Evolutionary conservation across 2,113 vertebrate species (phyloP).

Genomic region (Rhinolophus sinicus): DNA sequence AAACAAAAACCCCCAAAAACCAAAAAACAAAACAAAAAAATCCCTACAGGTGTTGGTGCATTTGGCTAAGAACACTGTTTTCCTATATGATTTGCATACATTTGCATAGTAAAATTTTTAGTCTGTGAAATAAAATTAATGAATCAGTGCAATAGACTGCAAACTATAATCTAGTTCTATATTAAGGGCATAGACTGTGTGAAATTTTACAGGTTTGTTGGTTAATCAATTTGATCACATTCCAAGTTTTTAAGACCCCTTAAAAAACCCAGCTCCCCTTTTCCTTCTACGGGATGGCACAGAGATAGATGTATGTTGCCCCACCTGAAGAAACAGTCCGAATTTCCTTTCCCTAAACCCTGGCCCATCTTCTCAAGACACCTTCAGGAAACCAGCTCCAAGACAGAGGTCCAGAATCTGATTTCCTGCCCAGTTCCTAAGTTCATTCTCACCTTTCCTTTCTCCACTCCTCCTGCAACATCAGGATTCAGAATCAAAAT

Average conservation of each 20-base stretch:
- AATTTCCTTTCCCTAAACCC: not conserved
- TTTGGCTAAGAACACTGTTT: conserved; percentile 42
- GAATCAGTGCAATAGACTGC: conserved; percentile 48
- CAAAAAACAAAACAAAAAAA: not conserved
- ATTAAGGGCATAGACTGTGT: not conserved
- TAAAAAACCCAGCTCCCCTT: not conserved
- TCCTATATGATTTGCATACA: conserved; percentile 42
- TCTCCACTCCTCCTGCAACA: not conserved
- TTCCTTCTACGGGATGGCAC: not conserved
- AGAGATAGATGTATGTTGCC: not conserved
- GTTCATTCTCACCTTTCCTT: not conserved
- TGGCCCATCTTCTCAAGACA: not conserved
- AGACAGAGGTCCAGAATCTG: not conserved
- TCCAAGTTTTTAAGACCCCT: not conserved
- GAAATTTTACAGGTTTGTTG: conserved; percentile 26
- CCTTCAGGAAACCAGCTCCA: not conserved
- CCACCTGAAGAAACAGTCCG: not conserved
- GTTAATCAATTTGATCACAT: conserved; percentile 26
- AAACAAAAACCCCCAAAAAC: not conserved
- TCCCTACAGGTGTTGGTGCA: not conserved
- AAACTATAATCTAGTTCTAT: conserved; percentile 44
- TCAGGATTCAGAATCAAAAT: not conserved
- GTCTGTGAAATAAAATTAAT: conserved; percentile 61
- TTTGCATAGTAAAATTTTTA: conserved; percentile 56
- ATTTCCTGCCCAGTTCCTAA: not conserved